Base-by-base conservation (phyloP, 1,140 invertebrate species). In the Orchestia grillus region DNA sequence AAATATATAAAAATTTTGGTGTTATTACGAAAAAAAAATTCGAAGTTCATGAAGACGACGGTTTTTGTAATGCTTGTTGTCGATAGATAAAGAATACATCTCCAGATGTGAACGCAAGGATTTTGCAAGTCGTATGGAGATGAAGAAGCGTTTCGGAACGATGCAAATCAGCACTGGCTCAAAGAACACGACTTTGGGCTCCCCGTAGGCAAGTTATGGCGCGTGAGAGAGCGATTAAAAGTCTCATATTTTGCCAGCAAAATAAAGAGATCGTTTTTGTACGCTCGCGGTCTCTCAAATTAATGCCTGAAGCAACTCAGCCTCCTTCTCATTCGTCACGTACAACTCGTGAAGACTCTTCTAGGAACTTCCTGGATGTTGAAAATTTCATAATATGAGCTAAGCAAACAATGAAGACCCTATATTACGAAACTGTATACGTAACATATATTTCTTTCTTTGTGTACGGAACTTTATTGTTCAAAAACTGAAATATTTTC, bases 201-300 rank as follows among this genome's bases (percentile, higher is more conserved):
- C n/a, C 41, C 88, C n/a, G 88, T 42, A 90, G 88, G 28, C 88
- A 90, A 90, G 41, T 90, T 90, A 90, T 41, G 23, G 43, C 88
- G 88, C 88, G 41, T 90, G 41, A 90, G 88, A 90, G 88, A 90
- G 88, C 88, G 88, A 90, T 90, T 90, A 90, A 90, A 36, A 90
- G 28, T 90, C 88, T 36, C 88, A 90, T 90, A 90, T 90, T 90
- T 90, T 90, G 88, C 88, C 4, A 42, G 43, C 88, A 90, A 23
- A 42, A 90, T 90, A 90, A 90, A 90, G 41, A 90, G 88, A 90
- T 90, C 88, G 88, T 90, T 90, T 90, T 90, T 90, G 88, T 16
- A 90, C 88, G 88, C 88, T 90, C 88, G 88, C 88, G 43, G 88
- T 90, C 88, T 41, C 41, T 90, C 88, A 90, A 90, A 90, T 90